Evolutionary conservation across 2,797 vertebrate genomes (phyloP), one percentile per base, ranked within the genome.

Genomic region (Squalus acanthias): DNA sequence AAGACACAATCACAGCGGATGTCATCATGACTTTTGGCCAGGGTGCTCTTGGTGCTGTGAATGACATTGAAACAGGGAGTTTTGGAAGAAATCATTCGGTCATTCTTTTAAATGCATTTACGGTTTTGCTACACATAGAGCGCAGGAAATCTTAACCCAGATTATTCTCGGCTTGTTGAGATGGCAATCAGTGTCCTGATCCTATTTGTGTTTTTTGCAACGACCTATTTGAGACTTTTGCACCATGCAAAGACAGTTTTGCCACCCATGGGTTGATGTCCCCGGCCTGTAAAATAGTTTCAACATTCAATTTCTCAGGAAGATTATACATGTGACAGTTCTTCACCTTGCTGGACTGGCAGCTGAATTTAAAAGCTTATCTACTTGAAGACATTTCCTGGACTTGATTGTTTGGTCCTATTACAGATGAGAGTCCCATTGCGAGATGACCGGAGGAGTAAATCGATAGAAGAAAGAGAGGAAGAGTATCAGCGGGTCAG

Each of bases 401-500:
- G 15, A 69, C n/a, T 39, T 65, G 6, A 94, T 69, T 67, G n/a
- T 94, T 67, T 53, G 26, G 97, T 97, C 97, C 97, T 97, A 97
- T 98, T 96, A 97, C 98, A 99, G 99, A 99, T 99, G 97, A 99
- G 99, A 97, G 99, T 99, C 97, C 99, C 99, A 96, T 98, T 99
- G 97, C 99, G 99, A 98, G 99, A 99, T 97, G 99, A 99, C 97
- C 98, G 99, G 96, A 99, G 99, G 97, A 99, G 99, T 98, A 99
- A 99, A 98, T 99, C 99, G 96, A 99, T 99, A 97, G 99, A 99
- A 97, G 99, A 99, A 97, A 97, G 99, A 97, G 99, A 99, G 97
- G 99, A 99, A 96, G 99, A 99, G 97, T 99, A 99, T 98, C 99
- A 99, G 97, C 98, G 99, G 97, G 99, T 99, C 98, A 98, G 99